Percentiles rank a stretch among this genome's conserved stretches.
Evolutionary conservation across 2,888 invertebrate genomes (phyloP).

Genomic region (Cataglyphis rosenhaueri): DNA sequence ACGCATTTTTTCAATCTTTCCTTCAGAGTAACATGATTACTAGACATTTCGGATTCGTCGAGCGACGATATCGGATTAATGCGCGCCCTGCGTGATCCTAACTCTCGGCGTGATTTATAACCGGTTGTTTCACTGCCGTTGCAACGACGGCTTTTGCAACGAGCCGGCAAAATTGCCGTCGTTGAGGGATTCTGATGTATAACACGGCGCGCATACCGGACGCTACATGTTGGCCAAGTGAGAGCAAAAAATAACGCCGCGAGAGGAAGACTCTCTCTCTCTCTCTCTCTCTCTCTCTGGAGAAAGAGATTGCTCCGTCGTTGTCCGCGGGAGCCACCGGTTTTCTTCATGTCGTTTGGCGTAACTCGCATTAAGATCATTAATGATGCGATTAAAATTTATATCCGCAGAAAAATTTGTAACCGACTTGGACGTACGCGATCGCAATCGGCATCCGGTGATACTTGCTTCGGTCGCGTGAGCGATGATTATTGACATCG

Average conservation of each 20-base stretch:
- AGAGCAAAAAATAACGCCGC: slow-evolving; percentile 48
- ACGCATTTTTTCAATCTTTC: neutral
- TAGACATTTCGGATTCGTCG: slow-evolving; percentile 7
- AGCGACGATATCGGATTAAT: slow-evolving; percentile 53
- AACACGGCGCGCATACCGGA: slow-evolving; percentile 65
- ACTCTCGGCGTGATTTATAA: slow-evolving; percentile 66
- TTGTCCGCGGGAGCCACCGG: slow-evolving; percentile 54
- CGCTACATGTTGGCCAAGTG: slow-evolving; percentile 44
- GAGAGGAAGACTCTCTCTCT: slow-evolving; percentile 33
- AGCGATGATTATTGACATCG: slow-evolving; percentile 18
- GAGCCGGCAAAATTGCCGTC: slow-evolving; percentile 63
- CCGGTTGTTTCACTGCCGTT: slow-evolving; percentile 57
- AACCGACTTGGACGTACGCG: neutral
- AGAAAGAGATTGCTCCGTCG: neutral
- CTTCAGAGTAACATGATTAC: neutral
- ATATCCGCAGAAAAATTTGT: slow-evolving; percentile 33
- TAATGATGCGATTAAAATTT: slow-evolving; percentile 59
- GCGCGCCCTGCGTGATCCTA: slow-evolving; percentile 56
- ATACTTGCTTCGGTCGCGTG: neutral
- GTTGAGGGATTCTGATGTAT: slow-evolving; percentile 66
- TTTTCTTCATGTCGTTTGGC: slow-evolving; percentile 17
- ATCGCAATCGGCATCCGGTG: slow-evolving; percentile 5
- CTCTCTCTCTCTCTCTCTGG: neutral
- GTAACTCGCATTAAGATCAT: slow-evolving; percentile 47
- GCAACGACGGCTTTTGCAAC: slow-evolving; percentile 60